A percentile compares a stretch with the other conserved stretches of the same genome.
Evolutionary conservation across 92 coral and sea anemone species (phyloP).

Genomic region (Epizoanthus ramosus): DNA sequence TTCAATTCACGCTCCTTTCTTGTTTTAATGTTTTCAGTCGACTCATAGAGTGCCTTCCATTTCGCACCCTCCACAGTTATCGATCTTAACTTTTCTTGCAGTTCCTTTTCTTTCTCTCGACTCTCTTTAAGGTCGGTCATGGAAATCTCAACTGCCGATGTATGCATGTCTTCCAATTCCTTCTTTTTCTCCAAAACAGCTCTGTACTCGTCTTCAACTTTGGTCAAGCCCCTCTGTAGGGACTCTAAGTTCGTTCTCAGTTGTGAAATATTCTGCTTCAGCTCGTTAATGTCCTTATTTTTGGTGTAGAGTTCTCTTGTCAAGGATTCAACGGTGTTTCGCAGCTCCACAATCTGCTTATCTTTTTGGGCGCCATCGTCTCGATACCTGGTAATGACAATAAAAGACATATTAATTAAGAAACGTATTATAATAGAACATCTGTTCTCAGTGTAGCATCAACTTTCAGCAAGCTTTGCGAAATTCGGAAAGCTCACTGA

Average conservation of each 20-base stretch:
- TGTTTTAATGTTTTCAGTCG: conserved; percentile 1
- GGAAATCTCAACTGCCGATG: background rate
- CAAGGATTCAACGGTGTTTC: background rate
- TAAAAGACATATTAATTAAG: background rate
- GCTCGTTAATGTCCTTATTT: background rate
- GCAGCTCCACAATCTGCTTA: conserved; percentile 15
- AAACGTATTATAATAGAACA: background rate
- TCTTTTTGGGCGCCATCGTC: conserved; percentile 7
- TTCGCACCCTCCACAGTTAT: background rate
- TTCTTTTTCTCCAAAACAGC: background rate
- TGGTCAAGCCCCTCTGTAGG: background rate
- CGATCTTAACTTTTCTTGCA: background rate
- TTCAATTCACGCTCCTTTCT: conserved; percentile 6
- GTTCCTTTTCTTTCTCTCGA: background rate
- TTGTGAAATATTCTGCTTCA: no score
- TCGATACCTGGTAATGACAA: background rate
- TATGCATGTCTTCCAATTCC: background rate
- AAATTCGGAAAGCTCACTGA: no score
- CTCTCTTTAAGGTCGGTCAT: background rate
- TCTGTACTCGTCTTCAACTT: background rate
- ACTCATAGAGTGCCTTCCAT: conserved; percentile 1
- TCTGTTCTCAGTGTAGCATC: background rate
- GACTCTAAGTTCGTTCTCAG: background rate
- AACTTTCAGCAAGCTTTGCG: no score
- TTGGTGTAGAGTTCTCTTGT: background rate